These are phyloP conservation scores for Sebastolobus altivelis DNA, from an alignment of 2,797 vertebrate species.

Conservation along the genomic window DNA sequence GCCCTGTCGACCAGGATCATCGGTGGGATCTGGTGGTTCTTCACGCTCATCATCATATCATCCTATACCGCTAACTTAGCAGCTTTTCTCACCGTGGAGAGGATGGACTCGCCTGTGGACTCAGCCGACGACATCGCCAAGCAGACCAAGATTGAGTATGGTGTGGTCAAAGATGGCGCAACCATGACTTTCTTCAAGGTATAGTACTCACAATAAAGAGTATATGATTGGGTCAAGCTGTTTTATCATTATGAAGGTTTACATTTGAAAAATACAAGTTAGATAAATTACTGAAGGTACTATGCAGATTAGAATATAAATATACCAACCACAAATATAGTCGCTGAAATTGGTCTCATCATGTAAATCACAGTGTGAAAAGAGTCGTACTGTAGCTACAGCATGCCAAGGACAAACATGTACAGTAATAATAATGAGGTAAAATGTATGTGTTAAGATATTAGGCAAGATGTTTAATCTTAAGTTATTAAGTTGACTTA, in stretches of 20 bases:
- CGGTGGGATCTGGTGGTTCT: slow-evolving; percentile 99
- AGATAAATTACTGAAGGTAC: neutral
- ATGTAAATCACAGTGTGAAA: neutral
- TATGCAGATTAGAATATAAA: neutral
- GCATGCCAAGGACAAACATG: neutral
- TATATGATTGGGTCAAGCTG: neutral
- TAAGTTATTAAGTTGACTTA: slow-evolving; percentile 50
- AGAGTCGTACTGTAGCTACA: neutral
- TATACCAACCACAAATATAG: neutral
- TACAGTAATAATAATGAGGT: neutral
- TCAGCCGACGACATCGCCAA: slow-evolving; percentile 98
- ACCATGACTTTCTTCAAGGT: slow-evolving; percentile 99
- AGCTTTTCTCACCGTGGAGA: slow-evolving; percentile 96
- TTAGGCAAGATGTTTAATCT: slow-evolving; percentile 33
- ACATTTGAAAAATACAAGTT: neutral
- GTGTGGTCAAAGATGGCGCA: slow-evolving; percentile 95
- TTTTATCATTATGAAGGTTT: neutral
- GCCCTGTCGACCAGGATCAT: slow-evolving; percentile 98
- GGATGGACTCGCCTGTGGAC: slow-evolving; percentile 97
- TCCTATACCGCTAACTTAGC: slow-evolving; percentile 98
- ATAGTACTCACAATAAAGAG: slow-evolving; percentile 11
- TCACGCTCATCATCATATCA: slow-evolving; percentile 98
- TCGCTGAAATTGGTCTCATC: neutral
- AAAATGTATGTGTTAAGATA: slow-evolving; percentile 2
- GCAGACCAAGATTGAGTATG: slow-evolving; percentile 98